These are phyloP conservation scores for Pimephales promelas DNA, from an alignment of 2,113 vertebrate genomes.

Conservation along the genomic window DNA sequence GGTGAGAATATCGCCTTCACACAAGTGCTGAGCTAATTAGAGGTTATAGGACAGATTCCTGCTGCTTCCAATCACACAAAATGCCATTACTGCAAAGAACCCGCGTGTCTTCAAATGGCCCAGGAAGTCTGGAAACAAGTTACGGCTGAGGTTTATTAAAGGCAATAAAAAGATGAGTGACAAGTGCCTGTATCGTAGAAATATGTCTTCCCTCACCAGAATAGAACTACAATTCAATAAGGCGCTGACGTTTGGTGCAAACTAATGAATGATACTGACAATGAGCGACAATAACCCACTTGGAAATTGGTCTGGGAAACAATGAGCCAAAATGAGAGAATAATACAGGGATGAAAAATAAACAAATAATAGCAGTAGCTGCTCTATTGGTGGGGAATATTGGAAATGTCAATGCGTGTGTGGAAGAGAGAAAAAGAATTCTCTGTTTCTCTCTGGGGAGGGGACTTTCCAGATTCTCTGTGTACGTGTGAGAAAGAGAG, in stretches of 20 bases:
- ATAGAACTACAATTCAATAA: constrained; percentile 37
- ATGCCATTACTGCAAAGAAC: not conserved
- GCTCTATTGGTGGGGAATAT: constrained; percentile 46
- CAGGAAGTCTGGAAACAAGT: constrained; percentile 4
- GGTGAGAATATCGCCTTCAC: constrained; percentile 28
- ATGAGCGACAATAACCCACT: constrained; percentile 30
- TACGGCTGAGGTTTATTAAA: constrained; percentile 11
- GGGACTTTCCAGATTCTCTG: constrained; percentile 17
- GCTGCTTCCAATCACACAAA: constrained; percentile 32
- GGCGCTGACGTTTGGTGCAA: constrained; percentile 16
- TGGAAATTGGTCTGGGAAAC: constrained; percentile 34
- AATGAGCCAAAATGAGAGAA: constrained; percentile 54
- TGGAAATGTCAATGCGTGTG: constrained; percentile 54
- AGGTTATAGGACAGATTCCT: constrained; percentile 35
- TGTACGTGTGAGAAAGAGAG: not conserved
- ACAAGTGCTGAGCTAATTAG: constrained; percentile 34
- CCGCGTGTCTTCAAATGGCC: not conserved
- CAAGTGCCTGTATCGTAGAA: not conserved
- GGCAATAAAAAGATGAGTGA: constrained; percentile 27
- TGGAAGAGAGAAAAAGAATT: constrained; percentile 50
- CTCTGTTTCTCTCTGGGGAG: constrained; percentile 34
- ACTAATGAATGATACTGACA: constrained; percentile 33
- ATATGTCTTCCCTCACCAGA: constrained; percentile 9
- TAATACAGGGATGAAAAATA: constrained; percentile 46
- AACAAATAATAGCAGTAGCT: constrained; percentile 48